Evolutionary conservation across 2,888 invertebrate species (phyloP).

Genomic region (Andrena dorsata): DNA sequence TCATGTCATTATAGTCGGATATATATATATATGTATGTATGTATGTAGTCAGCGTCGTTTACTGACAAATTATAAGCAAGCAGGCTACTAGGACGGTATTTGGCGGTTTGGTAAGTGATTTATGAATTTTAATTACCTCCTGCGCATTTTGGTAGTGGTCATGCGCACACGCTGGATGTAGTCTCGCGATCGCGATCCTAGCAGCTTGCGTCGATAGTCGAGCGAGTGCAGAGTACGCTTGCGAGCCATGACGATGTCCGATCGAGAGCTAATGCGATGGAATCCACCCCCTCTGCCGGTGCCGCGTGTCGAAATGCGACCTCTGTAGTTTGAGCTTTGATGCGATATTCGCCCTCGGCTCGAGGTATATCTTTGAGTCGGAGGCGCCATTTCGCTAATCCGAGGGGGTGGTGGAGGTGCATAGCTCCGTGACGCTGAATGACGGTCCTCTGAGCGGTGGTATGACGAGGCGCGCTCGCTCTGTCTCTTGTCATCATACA

Average conservation of each 20-base stretch:
- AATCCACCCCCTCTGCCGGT: constrained; percentile 78
- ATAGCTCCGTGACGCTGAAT: constrained; percentile 82
- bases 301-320: constrained; percentile 80
- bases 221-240: constrained; percentile 81
- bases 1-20: constrained; percentile 73
- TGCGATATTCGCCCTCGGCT: constrained; percentile 81
- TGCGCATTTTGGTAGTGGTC: constrained; percentile 81
- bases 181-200: constrained; percentile 82
- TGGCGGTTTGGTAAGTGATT: constrained; percentile 77
- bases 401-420: constrained; percentile 80
- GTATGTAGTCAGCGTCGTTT: constrained; percentile 63
- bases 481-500: constrained; percentile 83
- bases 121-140: constrained; percentile 83
- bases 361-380: constrained; percentile 79
- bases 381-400: constrained; percentile 81
- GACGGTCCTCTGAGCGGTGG: constrained; percentile 82
- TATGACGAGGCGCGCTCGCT: constrained; percentile 82
- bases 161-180: constrained; percentile 83
- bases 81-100: constrained; percentile 78
- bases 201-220: constrained; percentile 83
- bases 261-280: constrained; percentile 79
- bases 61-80: constrained; percentile 72
- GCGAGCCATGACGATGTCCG: constrained; percentile 80
- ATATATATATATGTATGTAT: constrained; percentile 27
- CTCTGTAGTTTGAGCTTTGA: constrained; percentile 80